Conservation (phyloP, 1,140 invertebrate genomes). For the Stratiolaelaps scimitus region DNA sequence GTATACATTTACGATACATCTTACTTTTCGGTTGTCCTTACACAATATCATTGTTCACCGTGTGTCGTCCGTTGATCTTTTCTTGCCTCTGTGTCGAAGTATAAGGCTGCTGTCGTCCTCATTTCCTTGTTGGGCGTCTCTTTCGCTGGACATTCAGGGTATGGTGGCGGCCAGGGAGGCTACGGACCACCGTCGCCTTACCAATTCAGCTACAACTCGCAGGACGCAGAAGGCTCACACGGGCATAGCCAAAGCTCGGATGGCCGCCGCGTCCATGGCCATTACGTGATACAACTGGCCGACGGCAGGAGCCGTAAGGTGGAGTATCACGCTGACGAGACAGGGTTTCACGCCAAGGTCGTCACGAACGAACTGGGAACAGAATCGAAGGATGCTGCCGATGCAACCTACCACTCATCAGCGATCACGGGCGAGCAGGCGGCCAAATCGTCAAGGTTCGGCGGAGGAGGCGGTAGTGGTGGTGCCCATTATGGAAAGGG, state of each 20-base stretch:
- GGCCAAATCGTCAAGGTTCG: not conserved
- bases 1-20: too few species aligned
- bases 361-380: constrained; percentile 9
- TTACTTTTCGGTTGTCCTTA: too few species aligned
- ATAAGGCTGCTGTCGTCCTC: too few species aligned
- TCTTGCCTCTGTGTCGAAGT: too few species aligned
- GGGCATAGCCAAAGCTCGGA: constrained; percentile 48
- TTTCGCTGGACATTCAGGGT: not conserved
- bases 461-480: not conserved
- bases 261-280: constrained; percentile 55
- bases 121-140: too few species aligned
- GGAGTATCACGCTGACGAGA: constrained; percentile 35
- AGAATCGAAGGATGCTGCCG: constrained; percentile 11
- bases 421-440: constrained; percentile 14
- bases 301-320: constrained; percentile 44
- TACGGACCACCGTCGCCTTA: constrained; percentile 11
- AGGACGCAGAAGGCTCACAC: constrained; percentile 10
- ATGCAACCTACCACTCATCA: constrained; percentile 11
- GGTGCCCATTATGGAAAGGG: not conserved
- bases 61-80: too few species aligned
- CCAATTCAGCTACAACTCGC: constrained; percentile 15
- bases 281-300: constrained; percentile 58
- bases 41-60: too few species aligned
- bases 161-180: not conserved
- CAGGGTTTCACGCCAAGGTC: constrained; percentile 40